Evolutionary conservation across 1,140 invertebrate species (phyloP).

Genomic region (Cryptotermes secundus): DNA sequence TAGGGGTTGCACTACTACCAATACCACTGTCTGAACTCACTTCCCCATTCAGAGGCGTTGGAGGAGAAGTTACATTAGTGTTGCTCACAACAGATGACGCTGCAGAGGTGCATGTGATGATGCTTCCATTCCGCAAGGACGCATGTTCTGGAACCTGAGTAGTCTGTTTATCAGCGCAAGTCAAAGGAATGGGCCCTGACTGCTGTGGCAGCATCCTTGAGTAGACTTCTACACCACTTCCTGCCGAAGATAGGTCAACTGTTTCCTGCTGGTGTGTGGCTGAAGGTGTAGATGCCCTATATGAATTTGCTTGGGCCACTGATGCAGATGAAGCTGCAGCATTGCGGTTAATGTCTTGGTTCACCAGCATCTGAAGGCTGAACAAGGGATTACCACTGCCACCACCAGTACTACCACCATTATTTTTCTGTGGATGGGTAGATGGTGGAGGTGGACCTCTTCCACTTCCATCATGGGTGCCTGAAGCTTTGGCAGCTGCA

Average conservation of each 20-base stretch:
- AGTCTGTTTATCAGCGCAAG: constrained; percentile 27
- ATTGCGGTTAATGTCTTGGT: constrained; percentile 35
- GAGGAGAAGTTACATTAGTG: constrained; percentile 22
- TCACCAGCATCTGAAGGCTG: constrained; percentile 36
- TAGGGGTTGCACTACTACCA: constrained; percentile 14
- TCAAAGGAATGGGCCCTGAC: constrained; percentile 27
- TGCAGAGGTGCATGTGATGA: constrained; percentile 8
- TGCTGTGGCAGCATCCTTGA: constrained; percentile 9
- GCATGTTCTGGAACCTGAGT: not conserved
- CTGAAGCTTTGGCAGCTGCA: constrained; percentile 16
- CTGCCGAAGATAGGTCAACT: constrained; percentile 31
- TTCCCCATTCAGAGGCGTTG: constrained; percentile 34
- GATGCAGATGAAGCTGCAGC: constrained; percentile 14
- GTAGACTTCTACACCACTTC: not conserved
- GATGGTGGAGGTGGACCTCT: constrained; percentile 7
- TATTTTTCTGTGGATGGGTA: constrained; percentile 12
- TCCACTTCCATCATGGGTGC: constrained; percentile 19
- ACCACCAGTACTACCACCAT: not conserved
- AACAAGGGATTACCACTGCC: constrained; percentile 33
- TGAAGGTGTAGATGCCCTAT: constrained; percentile 10
- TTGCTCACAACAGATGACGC: not conserved
- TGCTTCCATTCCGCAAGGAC: constrained; percentile 30
- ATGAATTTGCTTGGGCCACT: constrained; percentile 16
- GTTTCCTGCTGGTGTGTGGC: constrained; percentile 28
- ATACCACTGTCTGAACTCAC: constrained; percentile 35